A percentile compares a stretch with the other conserved stretches of the same genome.
These are phyloP conservation scores for Calyptomena viridis DNA, from an alignment of 2,113 vertebrate species.

Conservation along the genomic window DNA sequence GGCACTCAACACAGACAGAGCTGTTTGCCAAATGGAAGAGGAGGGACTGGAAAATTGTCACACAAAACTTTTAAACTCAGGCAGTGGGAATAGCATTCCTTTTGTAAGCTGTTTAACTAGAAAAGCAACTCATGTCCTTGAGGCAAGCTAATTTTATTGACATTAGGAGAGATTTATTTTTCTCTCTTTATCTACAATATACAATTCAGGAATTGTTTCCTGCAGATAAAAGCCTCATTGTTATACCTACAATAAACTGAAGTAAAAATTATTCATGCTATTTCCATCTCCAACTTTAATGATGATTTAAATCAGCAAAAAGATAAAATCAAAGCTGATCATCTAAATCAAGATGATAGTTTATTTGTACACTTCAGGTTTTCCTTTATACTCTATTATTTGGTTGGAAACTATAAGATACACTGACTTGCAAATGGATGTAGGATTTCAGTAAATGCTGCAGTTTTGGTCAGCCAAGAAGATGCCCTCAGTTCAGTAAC, in stretches of 20 bases:
- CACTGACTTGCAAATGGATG: not conserved
- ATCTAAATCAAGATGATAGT: not conserved
- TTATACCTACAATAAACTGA: constrained; percentile 41
- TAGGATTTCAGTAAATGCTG: constrained; percentile 3
- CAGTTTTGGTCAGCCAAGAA: not conserved
- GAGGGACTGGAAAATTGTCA: not conserved
- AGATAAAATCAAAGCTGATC: constrained; percentile 13
- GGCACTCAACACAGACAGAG: not conserved
- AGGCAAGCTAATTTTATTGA: constrained; percentile 50
- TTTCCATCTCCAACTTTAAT: constrained; percentile 21
- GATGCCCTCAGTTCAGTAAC: not conserved
- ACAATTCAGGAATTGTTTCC: constrained; percentile 53
- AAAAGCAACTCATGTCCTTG: constrained; percentile 10
- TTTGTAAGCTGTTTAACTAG: not conserved
- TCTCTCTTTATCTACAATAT: constrained; percentile 44
- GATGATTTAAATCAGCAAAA: constrained; percentile 11
- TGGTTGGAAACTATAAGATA: not conserved
- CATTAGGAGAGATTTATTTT: constrained; percentile 57
- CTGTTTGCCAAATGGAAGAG: not conserved
- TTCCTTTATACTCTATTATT: not conserved
- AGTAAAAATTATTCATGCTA: constrained; percentile 19
- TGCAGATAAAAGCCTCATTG: constrained; percentile 56
- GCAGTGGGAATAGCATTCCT: not conserved
- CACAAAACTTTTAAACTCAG: not conserved
- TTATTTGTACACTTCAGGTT: not conserved